Base-by-base conservation (phyloP, 2,113 vertebrate genomes). In the Brachirus orientalis region DNA sequence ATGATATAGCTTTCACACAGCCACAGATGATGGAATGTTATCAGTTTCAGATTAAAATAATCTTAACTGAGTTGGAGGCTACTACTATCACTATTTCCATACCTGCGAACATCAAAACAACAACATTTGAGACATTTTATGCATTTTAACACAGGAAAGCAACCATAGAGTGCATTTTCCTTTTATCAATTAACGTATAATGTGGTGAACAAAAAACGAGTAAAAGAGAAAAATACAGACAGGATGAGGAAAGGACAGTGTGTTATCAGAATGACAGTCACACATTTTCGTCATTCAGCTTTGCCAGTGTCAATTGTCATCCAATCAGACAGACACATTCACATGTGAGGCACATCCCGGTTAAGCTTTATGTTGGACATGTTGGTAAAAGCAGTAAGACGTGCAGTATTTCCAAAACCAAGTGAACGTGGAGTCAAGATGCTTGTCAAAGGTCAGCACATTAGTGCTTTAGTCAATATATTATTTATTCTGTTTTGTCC, bases 301-400 rank as follows among this genome's bases (percentile, higher is more conserved):
- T 67, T 46, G 36, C 46, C 61, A 55, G 51, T 45, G 52, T 56
- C 47, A 10, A 48, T 41, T 53, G 46, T 74, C 73, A 76, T 71
- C 71, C 72, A 79, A 79, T 86, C 74, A 63, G 33, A 44, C 56
- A 69, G 63, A 65, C 75, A 19, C 52, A 47, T 75, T 75, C 45
- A 46, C 58, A 63, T 76, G 59, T 63, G 72, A 76, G 66, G 69
- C 65, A 74, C 56, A 47, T 28, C 70, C 50, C 28, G 28, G 28
- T 28, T 6, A 28, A 28, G 28, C 28, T 4, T 28, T 6, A 6
- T 28, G 28, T 6, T 28, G 28, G n/a, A n/a, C n/a, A n/a, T 28
- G 28, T 28, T 28, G 28, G 0, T 28, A 28, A 28, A 28, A 28
- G 28, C 28, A 28, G 28, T 28, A 28, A 28, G 28, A 28, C 28